Conservation (phyloP, 2,797 vertebrate species). For the Schizopygopsis malacanthus region DNA sequence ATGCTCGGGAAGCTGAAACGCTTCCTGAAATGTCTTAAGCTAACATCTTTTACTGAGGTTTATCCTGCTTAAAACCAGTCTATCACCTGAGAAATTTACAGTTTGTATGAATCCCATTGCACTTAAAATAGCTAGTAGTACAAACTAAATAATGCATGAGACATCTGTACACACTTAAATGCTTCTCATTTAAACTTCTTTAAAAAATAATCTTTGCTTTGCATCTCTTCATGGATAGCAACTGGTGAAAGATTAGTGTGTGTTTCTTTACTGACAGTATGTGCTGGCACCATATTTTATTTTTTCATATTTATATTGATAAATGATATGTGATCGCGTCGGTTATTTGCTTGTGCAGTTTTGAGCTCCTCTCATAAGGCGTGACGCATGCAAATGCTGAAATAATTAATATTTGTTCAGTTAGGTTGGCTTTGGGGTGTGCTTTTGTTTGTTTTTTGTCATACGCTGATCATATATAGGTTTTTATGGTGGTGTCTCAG, state of each 20-base stretch:
- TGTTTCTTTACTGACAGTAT: background rate
- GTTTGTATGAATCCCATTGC: background rate
- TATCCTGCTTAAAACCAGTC: too few relatives aligned
- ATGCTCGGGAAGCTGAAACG: background rate
- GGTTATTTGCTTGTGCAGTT: background rate
- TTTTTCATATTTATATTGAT: too few relatives aligned
- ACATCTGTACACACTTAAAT: background rate
- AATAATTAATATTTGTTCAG: constrained; percentile 20
- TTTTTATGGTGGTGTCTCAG: background rate
- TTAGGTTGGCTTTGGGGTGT: background rate
- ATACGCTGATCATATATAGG: background rate
- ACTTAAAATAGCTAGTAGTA: background rate
- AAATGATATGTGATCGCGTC: background rate
- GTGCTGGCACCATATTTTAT: background rate
- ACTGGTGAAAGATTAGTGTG: background rate
- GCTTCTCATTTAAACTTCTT: background rate
- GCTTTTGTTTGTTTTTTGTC: background rate
- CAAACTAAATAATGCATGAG: background rate
- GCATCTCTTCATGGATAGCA: background rate
- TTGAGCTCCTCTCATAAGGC: background rate
- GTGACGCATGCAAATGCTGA: too few relatives aligned
- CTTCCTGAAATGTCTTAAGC: background rate
- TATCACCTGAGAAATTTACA: background rate
- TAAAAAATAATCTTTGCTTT: background rate
- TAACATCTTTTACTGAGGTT: too few relatives aligned